Conservation (phyloP, 2,113 vertebrate genomes). For the Nothobranchius kuhntae region DNA sequence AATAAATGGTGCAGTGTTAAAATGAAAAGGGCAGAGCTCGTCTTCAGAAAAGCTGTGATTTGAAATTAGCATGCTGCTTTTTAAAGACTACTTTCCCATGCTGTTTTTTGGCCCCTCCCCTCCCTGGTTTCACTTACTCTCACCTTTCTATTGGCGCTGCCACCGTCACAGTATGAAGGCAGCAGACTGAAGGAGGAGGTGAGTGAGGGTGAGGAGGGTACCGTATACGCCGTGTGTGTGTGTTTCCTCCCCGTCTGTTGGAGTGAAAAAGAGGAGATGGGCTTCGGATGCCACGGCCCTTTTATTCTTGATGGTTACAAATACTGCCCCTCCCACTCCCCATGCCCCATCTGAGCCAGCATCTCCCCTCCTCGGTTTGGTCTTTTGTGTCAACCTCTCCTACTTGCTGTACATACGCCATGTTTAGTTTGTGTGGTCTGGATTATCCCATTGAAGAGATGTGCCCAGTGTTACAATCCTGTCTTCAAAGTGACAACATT, state of each 20-base stretch:
- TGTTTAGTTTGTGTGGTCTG: slow-evolving; percentile 61
- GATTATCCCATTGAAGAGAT: slow-evolving; percentile 36
- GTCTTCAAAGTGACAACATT: slow-evolving; percentile 60
- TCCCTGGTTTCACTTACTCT: slow-evolving; percentile 74
- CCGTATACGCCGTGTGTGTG: slow-evolving; percentile 59
- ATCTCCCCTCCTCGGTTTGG: slow-evolving; percentile 67
- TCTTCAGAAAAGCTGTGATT: neutral
- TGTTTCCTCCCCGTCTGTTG: slow-evolving; percentile 58
- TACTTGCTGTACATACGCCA: slow-evolving; percentile 37
- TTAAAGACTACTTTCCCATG: slow-evolving; percentile 49
- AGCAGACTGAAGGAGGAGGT: slow-evolving; percentile 80
- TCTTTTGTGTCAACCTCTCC: slow-evolving; percentile 60
- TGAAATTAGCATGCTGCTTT: neutral
- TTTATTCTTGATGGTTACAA: slow-evolving; percentile 45
- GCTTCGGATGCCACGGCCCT: slow-evolving; percentile 46
- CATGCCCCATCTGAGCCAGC: slow-evolving; percentile 62
- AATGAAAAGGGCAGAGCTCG: neutral
- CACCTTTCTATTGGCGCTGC: slow-evolving; percentile 78
- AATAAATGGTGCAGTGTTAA: no score
- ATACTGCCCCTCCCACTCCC: slow-evolving; percentile 10
- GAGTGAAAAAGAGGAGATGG: slow-evolving; percentile 64
- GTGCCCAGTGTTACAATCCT: slow-evolving; percentile 51
- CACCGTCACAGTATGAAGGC: slow-evolving; percentile 77
- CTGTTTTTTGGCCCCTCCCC: slow-evolving; percentile 45
- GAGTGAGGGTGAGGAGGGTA: slow-evolving; percentile 73